Percentiles rank a stretch among this genome's conserved stretches.
phyloP scores from a whole-genome alignment of 2,797 vertebrate species.

The Falco biarmicus region DNA sequence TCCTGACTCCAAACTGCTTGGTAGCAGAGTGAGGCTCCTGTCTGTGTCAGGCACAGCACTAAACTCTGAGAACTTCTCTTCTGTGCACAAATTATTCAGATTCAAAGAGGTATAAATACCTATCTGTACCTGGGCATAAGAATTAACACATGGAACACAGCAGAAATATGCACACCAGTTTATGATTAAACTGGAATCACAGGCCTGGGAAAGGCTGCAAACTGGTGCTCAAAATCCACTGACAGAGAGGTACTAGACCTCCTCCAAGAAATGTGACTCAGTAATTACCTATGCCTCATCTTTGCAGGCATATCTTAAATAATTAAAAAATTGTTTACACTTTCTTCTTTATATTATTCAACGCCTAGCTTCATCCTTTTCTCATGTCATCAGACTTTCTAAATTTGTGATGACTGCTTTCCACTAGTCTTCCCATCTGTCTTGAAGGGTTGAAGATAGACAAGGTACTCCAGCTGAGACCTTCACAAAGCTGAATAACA shows the following conservation, averaged over 20 bases:
- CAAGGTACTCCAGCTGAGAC: neutral
- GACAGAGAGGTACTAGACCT: neutral
- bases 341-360: neutral
- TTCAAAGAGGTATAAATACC: neutral
- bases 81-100: neutral
- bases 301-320: neutral
- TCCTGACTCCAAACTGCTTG: neutral
- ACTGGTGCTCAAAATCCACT: neutral
- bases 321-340: neutral
- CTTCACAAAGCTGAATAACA: neutral
- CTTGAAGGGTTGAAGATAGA: neutral
- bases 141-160: neutral
- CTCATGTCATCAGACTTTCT: neutral
- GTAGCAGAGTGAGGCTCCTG: neutral
- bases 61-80: neutral
- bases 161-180: neutral
- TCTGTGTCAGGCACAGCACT: neutral
- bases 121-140: neutral
- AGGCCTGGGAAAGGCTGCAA: neutral
- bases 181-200: neutral
- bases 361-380: neutral
- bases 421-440: neutral
- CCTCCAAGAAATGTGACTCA: neutral
- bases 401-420: neutral
- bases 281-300: neutral